Base-by-base conservation (phyloP, 1,140 invertebrate species). In the Bombus pyrosoma region DNA sequence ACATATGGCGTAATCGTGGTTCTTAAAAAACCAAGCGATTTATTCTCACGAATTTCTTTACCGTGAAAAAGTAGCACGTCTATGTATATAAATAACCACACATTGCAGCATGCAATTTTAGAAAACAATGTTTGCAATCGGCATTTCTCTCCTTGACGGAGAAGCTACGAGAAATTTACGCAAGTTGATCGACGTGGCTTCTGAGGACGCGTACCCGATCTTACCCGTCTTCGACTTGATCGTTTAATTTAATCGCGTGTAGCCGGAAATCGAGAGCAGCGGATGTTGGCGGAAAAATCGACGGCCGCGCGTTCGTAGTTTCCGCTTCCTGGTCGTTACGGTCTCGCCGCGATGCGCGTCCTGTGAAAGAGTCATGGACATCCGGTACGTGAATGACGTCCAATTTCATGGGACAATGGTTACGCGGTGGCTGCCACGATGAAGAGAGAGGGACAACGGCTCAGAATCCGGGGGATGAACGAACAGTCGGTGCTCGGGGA, bases 331-430 rank as follows among this genome's bases (percentile, higher is more conserved):
- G 87, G 69, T 82, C 87, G 87, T 87, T 87, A 84, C 43, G 43
- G 74, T 8, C 68, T 69, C 79, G 86, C 81, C 72, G 86, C 66
- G 84, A 74, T 41, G 71, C 41, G 75, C 53, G 28, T 53, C 32
- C 75, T 47, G 84, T 86, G 90, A 85, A 91, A 91, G 87, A 91
- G 90, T 90, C 89, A 91, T 91, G 89, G 90, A 91, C 85, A 89
- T 91, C 80, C 87, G 85, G 85, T 87, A 91, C 91, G 86, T 90
- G 91, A 92, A 92, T 92, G 91, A 92, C 91, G 91, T 92, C 83
- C 91, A 92, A 92, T 92, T 92, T 92, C 91, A 92, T 92, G 91
- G 91, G 89, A 91, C 91, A 92, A 90, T 91, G 88, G 91, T 86
- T 90, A 91, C 89, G 89, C 72, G 77, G 84, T 88, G 80, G 83